A percentile compares a stretch with the other conserved stretches of the same genome.
These are phyloP conservation scores for Sorex fumeus DNA, from an alignment of 2,113 vertebrate species.

Conservation along the genomic window DNA sequence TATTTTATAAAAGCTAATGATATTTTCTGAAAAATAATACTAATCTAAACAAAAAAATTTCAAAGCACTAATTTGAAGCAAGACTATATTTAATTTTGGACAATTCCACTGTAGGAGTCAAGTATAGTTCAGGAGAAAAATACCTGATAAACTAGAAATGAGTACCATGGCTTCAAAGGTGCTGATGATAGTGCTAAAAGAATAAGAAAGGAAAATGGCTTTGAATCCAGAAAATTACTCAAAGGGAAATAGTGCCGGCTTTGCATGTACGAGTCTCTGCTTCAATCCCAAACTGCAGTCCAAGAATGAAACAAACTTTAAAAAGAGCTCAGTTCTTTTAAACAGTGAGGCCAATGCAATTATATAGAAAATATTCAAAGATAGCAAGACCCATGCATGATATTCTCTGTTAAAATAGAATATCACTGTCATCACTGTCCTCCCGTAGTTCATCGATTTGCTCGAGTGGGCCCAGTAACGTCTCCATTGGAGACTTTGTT, in stretches of 20 bases:
- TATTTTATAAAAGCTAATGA: conserved; percentile 7
- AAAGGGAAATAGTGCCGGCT: too few relatives aligned
- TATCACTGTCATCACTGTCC: too few relatives aligned
- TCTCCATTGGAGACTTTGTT: too few relatives aligned
- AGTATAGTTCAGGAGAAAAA: background rate
- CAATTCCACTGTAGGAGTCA: background rate
- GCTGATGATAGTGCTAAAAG: background rate
- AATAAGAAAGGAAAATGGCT: background rate
- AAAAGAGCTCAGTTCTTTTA: too few relatives aligned
- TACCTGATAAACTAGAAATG: background rate
- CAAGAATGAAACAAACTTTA: too few relatives aligned
- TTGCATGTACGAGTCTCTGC: too few relatives aligned
- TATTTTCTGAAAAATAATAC: conserved; percentile 21
- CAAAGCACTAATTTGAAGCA: conserved; percentile 15
- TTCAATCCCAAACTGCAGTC: too few relatives aligned
- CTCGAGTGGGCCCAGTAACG: too few relatives aligned
- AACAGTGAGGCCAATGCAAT: too few relatives aligned
- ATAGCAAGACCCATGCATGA: background rate
- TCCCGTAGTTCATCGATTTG: too few relatives aligned
- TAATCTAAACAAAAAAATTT: background rate
- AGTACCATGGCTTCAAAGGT: background rate
- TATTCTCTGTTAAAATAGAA: background rate
- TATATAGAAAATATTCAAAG: too few relatives aligned
- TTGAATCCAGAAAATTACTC: too few relatives aligned
- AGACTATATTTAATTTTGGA: conserved; percentile 19